Conservation (phyloP, 2,113 vertebrate genomes). For the Marmota flaviventris region DNA sequence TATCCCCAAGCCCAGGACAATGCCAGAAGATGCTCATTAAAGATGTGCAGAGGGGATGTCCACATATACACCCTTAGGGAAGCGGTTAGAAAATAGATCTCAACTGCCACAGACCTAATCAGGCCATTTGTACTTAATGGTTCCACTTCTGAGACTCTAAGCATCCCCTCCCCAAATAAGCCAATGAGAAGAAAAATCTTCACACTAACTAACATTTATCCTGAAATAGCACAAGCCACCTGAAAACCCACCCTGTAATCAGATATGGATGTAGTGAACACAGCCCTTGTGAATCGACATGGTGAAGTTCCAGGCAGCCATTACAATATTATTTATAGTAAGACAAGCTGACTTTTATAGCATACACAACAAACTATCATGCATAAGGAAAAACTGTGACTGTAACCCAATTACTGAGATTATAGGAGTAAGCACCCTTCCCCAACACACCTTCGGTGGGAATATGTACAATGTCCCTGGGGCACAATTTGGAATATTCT, state of each 20-base stretch:
- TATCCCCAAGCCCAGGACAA: background rate
- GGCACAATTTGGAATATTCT: background rate
- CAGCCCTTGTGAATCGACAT: background rate
- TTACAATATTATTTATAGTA: background rate
- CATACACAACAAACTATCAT: background rate
- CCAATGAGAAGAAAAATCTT: background rate
- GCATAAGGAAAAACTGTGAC: background rate
- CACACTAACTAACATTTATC: background rate
- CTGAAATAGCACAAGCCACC: background rate
- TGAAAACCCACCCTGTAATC: background rate
- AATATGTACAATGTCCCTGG: background rate
- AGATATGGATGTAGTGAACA: background rate
- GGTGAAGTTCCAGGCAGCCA: background rate
- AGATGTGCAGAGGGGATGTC: background rate
- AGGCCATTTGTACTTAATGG: background rate
- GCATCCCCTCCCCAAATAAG: background rate
- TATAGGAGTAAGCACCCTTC: background rate
- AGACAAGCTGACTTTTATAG: background rate
- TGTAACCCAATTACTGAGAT: background rate
- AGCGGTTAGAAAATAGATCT: background rate
- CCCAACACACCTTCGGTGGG: background rate
- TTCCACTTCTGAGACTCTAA: background rate
- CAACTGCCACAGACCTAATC: no score
- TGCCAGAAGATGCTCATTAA: background rate
- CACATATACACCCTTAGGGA: rapidly evolving